Base-by-base conservation (phyloP, 2,888 invertebrate species). In the Nomada ruficornis region DNA sequence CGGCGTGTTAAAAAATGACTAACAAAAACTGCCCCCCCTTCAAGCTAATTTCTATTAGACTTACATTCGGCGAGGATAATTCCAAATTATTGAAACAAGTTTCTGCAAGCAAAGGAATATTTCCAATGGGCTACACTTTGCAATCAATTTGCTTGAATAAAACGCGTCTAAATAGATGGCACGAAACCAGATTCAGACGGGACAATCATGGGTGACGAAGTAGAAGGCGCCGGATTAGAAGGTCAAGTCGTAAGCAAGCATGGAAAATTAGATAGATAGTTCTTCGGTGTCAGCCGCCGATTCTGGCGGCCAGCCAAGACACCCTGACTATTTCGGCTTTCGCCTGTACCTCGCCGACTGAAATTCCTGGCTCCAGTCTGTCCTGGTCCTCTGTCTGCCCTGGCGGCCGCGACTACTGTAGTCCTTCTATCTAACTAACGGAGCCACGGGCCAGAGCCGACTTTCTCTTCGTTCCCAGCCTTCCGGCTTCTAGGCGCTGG, bases 231-330 rank as follows among this genome's bases (percentile, higher is more conserved):
- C n/a, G 57, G 15, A 36, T 36, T 20, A 71, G 80, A 86, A 80
- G 80, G 81, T 83, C 77, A 71, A 72, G 44, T 65, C 59, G 62
- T 26, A 55, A 73, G n/a, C 67, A 47, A 76, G 65, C 55, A 70
- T 70, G 67, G 80, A 76, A 87, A 88, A 90, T 90, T 90, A 90
- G 89, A 85, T 80, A 80, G 85, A 89, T 89, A 77, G 70, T 82
- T 74, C 71, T 80, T 73, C 68, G 78, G 80, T 87, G 82, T 85
- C 81, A 80, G 73, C 65, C 69, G 75, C 70, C 79, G 77, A 84
- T 86, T 81, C 84, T 90, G 90, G 90, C 88, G 42, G 26, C 18
- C 13, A 65, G 85, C 90, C 90, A 90, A 77, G 29, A 64, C 75
- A 82, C 76, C 57, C 64, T 36, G n/a, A 59, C 79, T 77, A 80